Evolutionary conservation across 2,113 vertebrate genomes (phyloP), one percentile per base, ranked within the genome.

Genomic region (Thalassoma bifasciatum): DNA sequence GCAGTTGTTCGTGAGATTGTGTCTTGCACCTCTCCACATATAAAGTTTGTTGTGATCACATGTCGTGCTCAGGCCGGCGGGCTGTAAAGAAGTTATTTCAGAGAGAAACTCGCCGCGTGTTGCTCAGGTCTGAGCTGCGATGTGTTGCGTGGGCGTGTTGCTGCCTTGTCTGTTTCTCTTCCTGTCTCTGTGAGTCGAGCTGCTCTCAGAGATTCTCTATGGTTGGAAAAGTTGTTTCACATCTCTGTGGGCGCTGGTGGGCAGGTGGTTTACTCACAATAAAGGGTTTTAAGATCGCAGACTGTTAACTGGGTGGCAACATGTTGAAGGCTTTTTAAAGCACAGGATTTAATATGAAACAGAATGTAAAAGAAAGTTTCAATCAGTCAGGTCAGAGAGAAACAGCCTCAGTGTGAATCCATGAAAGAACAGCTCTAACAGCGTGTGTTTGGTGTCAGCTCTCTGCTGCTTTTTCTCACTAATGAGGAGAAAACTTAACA

Each of bases 221-320:
- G 60, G 82, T 75, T 72, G 86, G 88, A 87, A 86, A 84, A 79
- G 17, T 81, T 85, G 38, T 50, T 81, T 86, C 79, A 84, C 72
- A 73, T 81, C 64, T 81, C 60, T 58, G 81, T 84, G 66, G 86
- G 76, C 10, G 88, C 72, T 47, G 59, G 38, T 23, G 12, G 50
- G 56, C 46, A 1, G 61, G 71, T 73, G 58, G 16, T 54, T 79
- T 76, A 75, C 72, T 75, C 72, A 75, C 56, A 68, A n/a, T 47
- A 74, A 52, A 8, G 10, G 37, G 10, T 61, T 51, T 51, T 30
- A 47, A 58, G 60, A 34, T 22, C 19, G 42, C 12, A 58, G 23
- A 10, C 59, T 49, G 22, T 58, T 47, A 44, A 37, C 30, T 22
- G 12, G 5, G n/a, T 22, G 24, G 42, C 19, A 47, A 51, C 50